Conservation (phyloP, 1,140 invertebrate species). For the Caenorhabditis brenneri region DNA sequence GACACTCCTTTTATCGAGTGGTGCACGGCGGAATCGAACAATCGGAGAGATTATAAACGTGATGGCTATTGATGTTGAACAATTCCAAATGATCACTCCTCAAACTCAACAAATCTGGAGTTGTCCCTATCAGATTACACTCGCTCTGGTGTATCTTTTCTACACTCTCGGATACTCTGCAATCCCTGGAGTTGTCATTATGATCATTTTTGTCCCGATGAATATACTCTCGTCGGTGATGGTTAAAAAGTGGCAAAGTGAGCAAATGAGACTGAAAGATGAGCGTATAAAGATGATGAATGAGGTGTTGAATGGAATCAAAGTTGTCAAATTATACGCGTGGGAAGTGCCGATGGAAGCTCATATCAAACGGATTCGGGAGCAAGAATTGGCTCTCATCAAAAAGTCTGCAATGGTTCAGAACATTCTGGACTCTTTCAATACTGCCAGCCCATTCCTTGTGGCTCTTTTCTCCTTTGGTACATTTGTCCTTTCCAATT, state of each 20-base stretch:
- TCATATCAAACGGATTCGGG: conserved; percentile 71
- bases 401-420: conserved; percentile 57
- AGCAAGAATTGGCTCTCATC: conserved; percentile 59
- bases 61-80: conserved; percentile 74
- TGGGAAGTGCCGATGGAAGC: conserved; percentile 83
- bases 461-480: conserved; percentile 64
- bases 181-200: conserved; percentile 85
- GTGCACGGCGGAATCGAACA: conserved; percentile 71
- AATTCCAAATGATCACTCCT: conserved; percentile 59
- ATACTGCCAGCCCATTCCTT: conserved; percentile 58
- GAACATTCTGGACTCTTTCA: conserved; percentile 58
- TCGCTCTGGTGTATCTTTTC: conserved; percentile 71
- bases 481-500: conserved; percentile 71
- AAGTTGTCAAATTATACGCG: conserved; percentile 87
- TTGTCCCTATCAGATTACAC: conserved; percentile 64
- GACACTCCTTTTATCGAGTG: conserved; percentile 69
- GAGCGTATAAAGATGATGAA: conserved; percentile 75
- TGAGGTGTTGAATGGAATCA: conserved; percentile 74
- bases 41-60: conserved; percentile 76
- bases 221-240: conserved; percentile 72
- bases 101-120: conserved; percentile 68
- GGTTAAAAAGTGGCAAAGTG: conserved; percentile 58
- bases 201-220: conserved; percentile 75
- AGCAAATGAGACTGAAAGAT: conserved; percentile 75
- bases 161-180: conserved; percentile 79